Evolutionary conservation across 2,113 vertebrate species (phyloP).

Genomic region (Podocnemis expansa): DNA sequence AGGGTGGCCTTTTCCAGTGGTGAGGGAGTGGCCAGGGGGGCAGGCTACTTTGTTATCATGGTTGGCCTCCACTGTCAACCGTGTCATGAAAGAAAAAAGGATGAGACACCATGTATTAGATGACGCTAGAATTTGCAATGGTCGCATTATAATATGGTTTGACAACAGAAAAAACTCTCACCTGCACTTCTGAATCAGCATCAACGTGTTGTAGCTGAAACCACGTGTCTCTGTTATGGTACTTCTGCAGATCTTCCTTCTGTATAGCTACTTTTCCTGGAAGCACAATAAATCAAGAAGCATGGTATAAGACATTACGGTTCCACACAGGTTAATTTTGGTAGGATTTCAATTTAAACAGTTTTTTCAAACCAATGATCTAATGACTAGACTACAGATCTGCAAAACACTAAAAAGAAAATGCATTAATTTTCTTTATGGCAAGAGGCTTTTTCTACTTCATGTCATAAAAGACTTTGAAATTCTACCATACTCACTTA

Average conservation of each 20-base stretch:
- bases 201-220: constrained; percentile 96
- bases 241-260: constrained; percentile 97
- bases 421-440: not conserved
- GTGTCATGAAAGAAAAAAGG: too few relatives aligned
- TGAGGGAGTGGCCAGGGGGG: too few relatives aligned
- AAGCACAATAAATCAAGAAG: constrained; percentile 44
- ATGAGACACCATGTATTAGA: too few relatives aligned
- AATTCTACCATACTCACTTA: not conserved
- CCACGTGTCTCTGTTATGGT: constrained; percentile 98
- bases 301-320: not conserved
- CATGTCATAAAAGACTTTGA: not conserved
- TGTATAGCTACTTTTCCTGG: constrained; percentile 95
- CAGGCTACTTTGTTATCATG: too few relatives aligned
- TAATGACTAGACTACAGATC: not conserved
- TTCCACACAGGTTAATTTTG: not conserved
- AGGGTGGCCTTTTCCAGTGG: too few relatives aligned
- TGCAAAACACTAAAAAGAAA: not conserved
- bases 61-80: too few relatives aligned
- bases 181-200: constrained; percentile 98
- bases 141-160: not conserved
- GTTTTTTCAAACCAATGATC: not conserved
- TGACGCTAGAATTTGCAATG: not conserved
- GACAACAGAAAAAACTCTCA: constrained; percentile 63
- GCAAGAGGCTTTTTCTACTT: constrained; percentile 11
- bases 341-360: not conserved